Evolutionary conservation across 2,888 invertebrate species (phyloP).

Genomic region (Papilio elwesi): DNA sequence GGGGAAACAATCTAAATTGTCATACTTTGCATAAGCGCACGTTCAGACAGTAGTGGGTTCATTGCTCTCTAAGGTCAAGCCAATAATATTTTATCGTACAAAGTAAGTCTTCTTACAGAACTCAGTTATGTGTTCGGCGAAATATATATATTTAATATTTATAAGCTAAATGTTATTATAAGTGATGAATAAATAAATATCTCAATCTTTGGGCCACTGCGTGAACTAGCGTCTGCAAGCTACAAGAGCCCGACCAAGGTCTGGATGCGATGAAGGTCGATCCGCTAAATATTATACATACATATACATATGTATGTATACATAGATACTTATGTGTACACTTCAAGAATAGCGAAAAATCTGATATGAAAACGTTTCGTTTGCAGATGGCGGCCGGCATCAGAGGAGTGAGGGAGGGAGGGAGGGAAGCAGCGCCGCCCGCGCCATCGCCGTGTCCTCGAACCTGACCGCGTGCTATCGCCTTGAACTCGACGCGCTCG

Average conservation of each 20-base stretch:
- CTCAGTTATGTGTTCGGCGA: neutral
- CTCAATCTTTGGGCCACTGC: too few relatives aligned
- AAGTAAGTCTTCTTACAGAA: slow-evolving; percentile 1
- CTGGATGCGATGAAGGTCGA: too few relatives aligned
- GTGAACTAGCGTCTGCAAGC: too few relatives aligned
- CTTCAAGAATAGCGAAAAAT: neutral
- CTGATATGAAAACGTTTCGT: neutral
- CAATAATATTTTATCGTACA: neutral
- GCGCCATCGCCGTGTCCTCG: slow-evolving; percentile 70
- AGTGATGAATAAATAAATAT: too few relatives aligned
- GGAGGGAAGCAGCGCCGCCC: slow-evolving; percentile 62
- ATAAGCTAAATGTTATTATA: too few relatives aligned
- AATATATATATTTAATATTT: too few relatives aligned
- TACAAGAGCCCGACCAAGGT: too few relatives aligned
- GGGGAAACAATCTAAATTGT: neutral
- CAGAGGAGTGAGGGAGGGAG: slow-evolving; percentile 55
- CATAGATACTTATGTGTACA: too few relatives aligned
- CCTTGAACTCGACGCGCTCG: slow-evolving; percentile 79
- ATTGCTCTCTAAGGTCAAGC: slow-evolving; percentile 9
- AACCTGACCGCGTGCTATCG: slow-evolving; percentile 83
- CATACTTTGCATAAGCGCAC: slow-evolving; percentile 1
- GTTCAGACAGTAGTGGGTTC: slow-evolving; percentile 7
- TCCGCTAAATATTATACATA: too few relatives aligned
- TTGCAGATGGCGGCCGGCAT: slow-evolving; percentile 42
- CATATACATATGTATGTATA: too few relatives aligned